Evolutionary conservation across 1,140 invertebrate species (phyloP), one percentile per base, ranked within the genome.

Genomic region (Melipona quadrifasciata): DNA sequence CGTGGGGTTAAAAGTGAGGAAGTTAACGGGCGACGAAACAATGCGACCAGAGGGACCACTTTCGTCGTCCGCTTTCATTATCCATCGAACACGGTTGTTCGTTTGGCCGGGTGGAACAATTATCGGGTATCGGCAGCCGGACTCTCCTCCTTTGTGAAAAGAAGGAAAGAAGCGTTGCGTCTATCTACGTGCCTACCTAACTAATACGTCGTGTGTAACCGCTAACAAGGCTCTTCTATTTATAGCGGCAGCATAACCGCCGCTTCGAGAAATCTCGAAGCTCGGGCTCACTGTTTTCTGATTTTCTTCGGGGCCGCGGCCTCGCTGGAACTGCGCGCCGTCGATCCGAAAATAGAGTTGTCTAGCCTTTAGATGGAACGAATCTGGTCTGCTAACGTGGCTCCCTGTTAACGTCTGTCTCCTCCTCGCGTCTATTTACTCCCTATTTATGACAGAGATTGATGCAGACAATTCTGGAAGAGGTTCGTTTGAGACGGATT

Each of bases 191-290:
- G 61, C 51, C 71, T 75, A 83, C 47, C 64, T n/a, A 64, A 31
- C 65, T 67, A 19, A 34, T 47, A 47, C 61, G 24, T 39, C 61
- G 19, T 74, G 51, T 57, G 51, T 57, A 74, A 85, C 71, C 80
- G 64, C 80, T 85, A 75, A 85, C 79, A 82, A 82, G 71, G 64
- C 72, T 85, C 53, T 31, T 75, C 78, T 85, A 68, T 82, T 61
- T 70, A 75, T 82, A 75, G 24, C 53, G 2, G 1, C 74, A n/a
- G 24, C 2, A 51, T 61, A 24, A 51, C 34, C 31, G 78, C 27
- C 14, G 55, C 71, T 51, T 57, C 70, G 71, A 67, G 57, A 81
- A n/a, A n/a, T 31, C 39, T 47, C 39, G 39, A 47, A 47, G 24
- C 73, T 47, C 47, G 4, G 24, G 58, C 58, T 61, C 58, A 2